phyloP scores from a whole-genome alignment of 2,797 vertebrate genomes.

The Odontamblyopus rebecca region DNA sequence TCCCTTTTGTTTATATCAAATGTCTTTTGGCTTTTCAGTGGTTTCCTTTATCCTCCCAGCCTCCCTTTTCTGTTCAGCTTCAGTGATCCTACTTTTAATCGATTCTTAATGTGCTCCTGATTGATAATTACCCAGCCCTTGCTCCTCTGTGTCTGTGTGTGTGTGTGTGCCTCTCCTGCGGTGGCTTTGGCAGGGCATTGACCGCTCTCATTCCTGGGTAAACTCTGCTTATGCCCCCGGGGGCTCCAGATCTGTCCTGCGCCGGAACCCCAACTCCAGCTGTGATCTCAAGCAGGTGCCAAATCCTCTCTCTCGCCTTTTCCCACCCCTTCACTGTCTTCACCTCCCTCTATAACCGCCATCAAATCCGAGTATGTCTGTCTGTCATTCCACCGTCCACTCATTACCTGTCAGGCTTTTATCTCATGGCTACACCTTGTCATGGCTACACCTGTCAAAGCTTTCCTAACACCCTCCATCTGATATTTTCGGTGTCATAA shows the following conservation, averaged over 20 bases:
- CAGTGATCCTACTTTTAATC: conserved; percentile 27
- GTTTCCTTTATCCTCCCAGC: conserved; percentile 23
- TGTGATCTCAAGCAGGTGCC: conserved; percentile 93
- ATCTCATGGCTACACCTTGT: conserved; percentile 17
- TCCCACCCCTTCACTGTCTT: conserved; percentile 26
- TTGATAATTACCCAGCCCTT: conserved; percentile 48
- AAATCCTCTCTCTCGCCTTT: conserved; percentile 50
- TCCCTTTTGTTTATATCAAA: conserved; percentile 31
- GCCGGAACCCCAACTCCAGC: conserved; percentile 88
- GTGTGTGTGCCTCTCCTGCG: conserved; percentile 53
- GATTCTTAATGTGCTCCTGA: conserved; percentile 30
- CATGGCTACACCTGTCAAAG: conserved; percentile 8
- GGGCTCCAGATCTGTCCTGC: conserved; percentile 89
- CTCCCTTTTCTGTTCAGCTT: conserved; percentile 21
- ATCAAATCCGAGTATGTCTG: conserved; percentile 29
- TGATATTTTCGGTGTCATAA: conserved; percentile 25
- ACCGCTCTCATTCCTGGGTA: conserved; percentile 97
- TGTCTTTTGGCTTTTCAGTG: conserved; percentile 17
- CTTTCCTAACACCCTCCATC: conserved; percentile 24
- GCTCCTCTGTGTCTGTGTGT: conserved; percentile 60
- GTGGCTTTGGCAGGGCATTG: conserved; percentile 86
- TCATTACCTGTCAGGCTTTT: conserved; percentile 22
- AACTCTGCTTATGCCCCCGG: conserved; percentile 93
- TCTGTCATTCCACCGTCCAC: conserved; percentile 21
- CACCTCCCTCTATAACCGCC: conserved; percentile 28